Percentiles rank a stretch among this genome's conserved stretches.
phyloP scores from a whole-genome alignment of 2,888 invertebrate genomes.

The Pachliopta kotzebuea region DNA sequence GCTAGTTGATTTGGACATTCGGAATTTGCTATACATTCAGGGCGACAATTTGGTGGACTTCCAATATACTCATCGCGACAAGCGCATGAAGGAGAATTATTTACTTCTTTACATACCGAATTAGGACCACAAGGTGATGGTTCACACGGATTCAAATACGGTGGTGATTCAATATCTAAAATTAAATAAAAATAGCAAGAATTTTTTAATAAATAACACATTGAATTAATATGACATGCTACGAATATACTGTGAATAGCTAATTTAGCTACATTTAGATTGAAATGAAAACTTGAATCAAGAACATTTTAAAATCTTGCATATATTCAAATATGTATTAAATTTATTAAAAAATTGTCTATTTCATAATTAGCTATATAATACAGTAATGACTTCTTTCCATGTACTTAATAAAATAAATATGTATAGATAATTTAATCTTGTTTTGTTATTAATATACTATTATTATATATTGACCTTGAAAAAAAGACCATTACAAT shows the following conservation, averaged over 20 bases:
- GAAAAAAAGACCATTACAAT: too few relatives aligned
- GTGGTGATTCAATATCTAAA: constrained; percentile 52
- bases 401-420: too few relatives aligned
- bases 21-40: constrained; percentile 87
- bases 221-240: not conserved
- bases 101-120: constrained; percentile 81
- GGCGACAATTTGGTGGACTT: constrained; percentile 85
- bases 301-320: too few relatives aligned
- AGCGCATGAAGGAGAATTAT: constrained; percentile 85
- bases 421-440: too few relatives aligned
- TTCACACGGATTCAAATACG: constrained; percentile 80
- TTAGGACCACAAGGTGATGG: constrained; percentile 90
- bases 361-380: too few relatives aligned
- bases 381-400: too few relatives aligned
- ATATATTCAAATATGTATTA: too few relatives aligned
- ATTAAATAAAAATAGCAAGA: not conserved
- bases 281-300: too few relatives aligned
- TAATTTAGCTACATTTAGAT: too few relatives aligned
- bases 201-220: not conserved
- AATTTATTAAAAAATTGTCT: too few relatives aligned
- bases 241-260: not conserved
- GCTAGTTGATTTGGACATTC: constrained; percentile 85
- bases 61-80: constrained; percentile 85
- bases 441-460: too few relatives aligned
- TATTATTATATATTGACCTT: too few relatives aligned